Base-by-base conservation (phyloP, 2,113 vertebrate species). In the Xiphophorus hellerii region DNA sequence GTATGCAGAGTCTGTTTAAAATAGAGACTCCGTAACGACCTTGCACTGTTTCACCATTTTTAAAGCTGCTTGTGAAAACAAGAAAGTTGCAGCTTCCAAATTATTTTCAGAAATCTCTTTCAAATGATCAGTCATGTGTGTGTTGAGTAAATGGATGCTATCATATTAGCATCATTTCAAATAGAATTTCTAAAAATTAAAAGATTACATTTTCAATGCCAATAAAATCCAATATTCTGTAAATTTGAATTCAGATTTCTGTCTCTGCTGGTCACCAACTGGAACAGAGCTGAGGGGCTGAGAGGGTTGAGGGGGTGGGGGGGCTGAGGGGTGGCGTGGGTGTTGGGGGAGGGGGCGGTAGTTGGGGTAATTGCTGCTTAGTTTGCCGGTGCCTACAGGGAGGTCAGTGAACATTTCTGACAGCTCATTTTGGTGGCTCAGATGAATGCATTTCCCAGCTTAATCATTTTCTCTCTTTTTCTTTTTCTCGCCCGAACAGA, bases 331-430 rank as follows among this genome's bases (percentile, higher is more conserved):
- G 39, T 0, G 2, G 35, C 2, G 35, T 37, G 35, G 35, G 35
- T 31, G 14, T 27, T 29, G 54, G 28, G 4, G 15, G 22, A 0
- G 29, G 28, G 44, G 42, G 22, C 5, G 30, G 48, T 17, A 33
- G 33, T 2, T 20, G 27, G 0, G 0, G 33, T 72, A 71, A 74
- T 63, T 81, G 66, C 42, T 76, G 77, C 61, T 31, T 25, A 29
- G 30, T 70, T 44, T 71, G 60, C 58, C 1, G 35, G 0, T 9
- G 62, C 62, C 73, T 71, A 76, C 3, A 29, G 27, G 70, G 61
- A 69, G 69, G 63, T 6, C 11, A 33, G 44, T 0, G 54, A 78
- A 13, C 15, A 71, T 62, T 69, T 74, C 62, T 71, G 77, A 81
- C 66, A 39, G 62, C 71, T 76, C 33, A 64, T 28, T 70, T 11